Evolutionary conservation across 2,888 invertebrate species (phyloP).

Genomic region (Neria commutata): DNA sequence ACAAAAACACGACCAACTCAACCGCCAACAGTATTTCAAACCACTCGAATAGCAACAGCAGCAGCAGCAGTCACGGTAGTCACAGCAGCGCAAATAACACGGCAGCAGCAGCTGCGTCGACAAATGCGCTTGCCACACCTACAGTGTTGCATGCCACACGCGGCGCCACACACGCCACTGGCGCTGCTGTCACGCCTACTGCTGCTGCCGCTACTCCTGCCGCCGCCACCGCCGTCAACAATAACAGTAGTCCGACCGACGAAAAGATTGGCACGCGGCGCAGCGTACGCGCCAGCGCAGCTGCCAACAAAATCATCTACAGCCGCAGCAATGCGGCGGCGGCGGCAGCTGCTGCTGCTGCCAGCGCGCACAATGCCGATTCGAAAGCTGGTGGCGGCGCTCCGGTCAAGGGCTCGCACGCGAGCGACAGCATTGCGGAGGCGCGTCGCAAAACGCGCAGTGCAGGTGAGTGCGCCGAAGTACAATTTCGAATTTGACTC

Average conservation of each 20-base stretch:
- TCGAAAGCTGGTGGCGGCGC: conserved; percentile 49
- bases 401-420: conserved; percentile 42
- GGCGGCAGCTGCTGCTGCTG: conserved; percentile 44
- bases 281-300: conserved; percentile 64
- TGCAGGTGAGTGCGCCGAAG: conserved; percentile 64
- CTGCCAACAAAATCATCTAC: conserved; percentile 61
- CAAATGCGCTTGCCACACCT: conserved; percentile 15
- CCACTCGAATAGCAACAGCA: conserved; percentile 18
- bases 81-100: conserved; percentile 9
- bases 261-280: conserved; percentile 67
- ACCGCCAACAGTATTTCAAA: conserved; percentile 7
- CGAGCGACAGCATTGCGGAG: conserved; percentile 49
- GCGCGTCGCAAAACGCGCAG: conserved; percentile 72
- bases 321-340: conserved; percentile 49
- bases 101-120: conserved; percentile 5
- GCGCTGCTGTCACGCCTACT: conserved; percentile 33
- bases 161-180: conserved; percentile 38
- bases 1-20: background rate
- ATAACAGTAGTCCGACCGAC: conserved; percentile 42
- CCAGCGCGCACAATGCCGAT: conserved; percentile 36
- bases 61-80: background rate
- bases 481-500: background rate
- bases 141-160: conserved; percentile 48
- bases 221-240: conserved; percentile 32
- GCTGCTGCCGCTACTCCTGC: conserved; percentile 3